Base-by-base conservation (phyloP, 1,140 invertebrate genomes). In the Drosophila aff. region DNA sequence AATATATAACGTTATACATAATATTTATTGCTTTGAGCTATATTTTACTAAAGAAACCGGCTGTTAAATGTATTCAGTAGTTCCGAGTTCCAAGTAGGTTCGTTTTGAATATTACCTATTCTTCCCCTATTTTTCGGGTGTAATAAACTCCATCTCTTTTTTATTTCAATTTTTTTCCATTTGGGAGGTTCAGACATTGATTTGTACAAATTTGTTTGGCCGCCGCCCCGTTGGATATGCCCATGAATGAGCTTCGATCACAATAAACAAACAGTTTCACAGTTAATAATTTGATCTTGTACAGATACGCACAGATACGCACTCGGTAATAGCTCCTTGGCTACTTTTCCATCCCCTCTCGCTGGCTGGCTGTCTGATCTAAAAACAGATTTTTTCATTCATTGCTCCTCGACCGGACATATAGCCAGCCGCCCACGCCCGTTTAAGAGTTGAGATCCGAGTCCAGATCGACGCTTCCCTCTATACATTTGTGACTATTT, bases 231-330 rank as follows among this genome's bases (percentile, higher is more conserved):
- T 66, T 43, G 16, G 65, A 38, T 65, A 15, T 31, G 65, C 68
- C 38, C 40, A 55, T 82, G 76, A 78, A 85, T 86, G 76, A 80
- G 67, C 40, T 67, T 74, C 67, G 52, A 84, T 89, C 81, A 74
- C 62, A 73, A 78, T 75, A 83, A 81, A 83, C 65, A 89, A 78
- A 81, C 62, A 58, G 38, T 49, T 83, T 74, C 60, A 53, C 65
- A 78, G 62, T 81, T 83, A 68, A 89, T 89, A 83, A 81, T 78
- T 89, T 87, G 80, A 81, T 59, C 82, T 72, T 62, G 67, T 68
- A 81, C 84, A 87, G 84, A 69, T 71, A 79, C 75, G 50, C 74
- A 55, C 26, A 38, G 40, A 74, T 31, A 57, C 38, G 53, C 55
- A 65, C 44, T n/a, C 40, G 38, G 36, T 71, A 72, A 61, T 73